A percentile compares a stretch with the other conserved stretches of the same genome.
These are phyloP conservation scores for Mycalesis mineus DNA, from an alignment of 2,888 invertebrate species.

Conservation along the genomic window DNA sequence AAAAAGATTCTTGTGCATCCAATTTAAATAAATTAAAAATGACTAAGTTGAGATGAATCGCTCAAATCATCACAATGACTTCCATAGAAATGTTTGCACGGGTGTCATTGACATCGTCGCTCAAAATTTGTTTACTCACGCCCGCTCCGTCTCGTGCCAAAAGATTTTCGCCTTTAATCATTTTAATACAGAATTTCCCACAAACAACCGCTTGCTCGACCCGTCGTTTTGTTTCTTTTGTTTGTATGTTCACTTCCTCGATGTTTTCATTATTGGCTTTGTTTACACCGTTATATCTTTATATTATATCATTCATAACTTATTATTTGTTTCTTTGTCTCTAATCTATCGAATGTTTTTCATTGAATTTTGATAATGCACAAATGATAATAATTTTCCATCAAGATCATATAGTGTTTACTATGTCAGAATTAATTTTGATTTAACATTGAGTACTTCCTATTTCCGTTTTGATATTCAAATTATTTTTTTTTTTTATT, in stretches of 20 bases:
- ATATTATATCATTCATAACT: slow-evolving; percentile 15
- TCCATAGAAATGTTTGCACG: slow-evolving; percentile 44
- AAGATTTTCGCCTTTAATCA: slow-evolving; percentile 35
- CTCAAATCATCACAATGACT: slow-evolving; percentile 22
- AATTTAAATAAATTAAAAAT: slow-evolving; percentile 24
- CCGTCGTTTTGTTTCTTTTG: slow-evolving; percentile 48
- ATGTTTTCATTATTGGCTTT: slow-evolving; percentile 39
- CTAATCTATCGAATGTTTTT: slow-evolving; percentile 5
- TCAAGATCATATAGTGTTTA: no score
- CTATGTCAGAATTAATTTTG: no score
- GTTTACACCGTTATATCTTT: slow-evolving; percentile 31
- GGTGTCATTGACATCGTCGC: slow-evolving; percentile 61
- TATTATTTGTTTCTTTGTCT: slow-evolving; percentile 24
- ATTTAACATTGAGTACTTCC: neutral
- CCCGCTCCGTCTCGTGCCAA: slow-evolving; percentile 51
- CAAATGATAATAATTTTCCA: no score
- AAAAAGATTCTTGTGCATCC: neutral
- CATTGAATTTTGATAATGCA: neutral
- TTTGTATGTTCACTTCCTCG: slow-evolving; percentile 52
- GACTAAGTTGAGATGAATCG: slow-evolving; percentile 36
- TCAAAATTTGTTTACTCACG: slow-evolving; percentile 63
- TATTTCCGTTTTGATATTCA: neutral
- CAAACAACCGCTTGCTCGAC: neutral
- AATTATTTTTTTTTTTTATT: neutral
- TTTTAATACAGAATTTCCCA: slow-evolving; percentile 11